Percentiles rank a stretch among this genome's conserved stretches.
Conservation (phyloP, 2,797 vertebrate species). For the Eulemur coronatus region DNA sequence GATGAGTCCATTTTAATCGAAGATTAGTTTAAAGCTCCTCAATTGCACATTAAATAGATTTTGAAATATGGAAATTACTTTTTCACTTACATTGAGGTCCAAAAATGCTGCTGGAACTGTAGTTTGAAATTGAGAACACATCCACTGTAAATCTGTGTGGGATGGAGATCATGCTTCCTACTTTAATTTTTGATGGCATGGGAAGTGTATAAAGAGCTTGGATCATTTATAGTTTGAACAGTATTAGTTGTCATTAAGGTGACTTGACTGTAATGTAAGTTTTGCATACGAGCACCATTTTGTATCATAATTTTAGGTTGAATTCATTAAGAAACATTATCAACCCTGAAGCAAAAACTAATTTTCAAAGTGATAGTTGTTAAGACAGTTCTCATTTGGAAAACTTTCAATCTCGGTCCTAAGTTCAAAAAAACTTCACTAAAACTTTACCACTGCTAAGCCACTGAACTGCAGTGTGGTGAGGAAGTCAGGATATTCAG, state of each 20-base stretch:
- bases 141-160: neutral
- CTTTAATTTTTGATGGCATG: neutral
- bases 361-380: neutral
- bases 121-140: neutral
- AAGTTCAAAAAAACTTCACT: neutral
- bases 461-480: neutral
- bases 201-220: neutral
- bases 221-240: neutral
- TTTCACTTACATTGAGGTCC: neutral
- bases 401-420: neutral
- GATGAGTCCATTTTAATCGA: neutral
- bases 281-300: neutral
- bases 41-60: neutral
- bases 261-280: neutral
- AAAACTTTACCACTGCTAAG: neutral
- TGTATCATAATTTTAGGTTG: neutral
- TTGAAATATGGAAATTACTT: neutral
- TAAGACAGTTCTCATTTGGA: neutral
- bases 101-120: neutral
- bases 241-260: neutral
- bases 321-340: neutral
- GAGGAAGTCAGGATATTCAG: neutral
- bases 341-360: constrained; percentile 8
- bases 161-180: neutral
- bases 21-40: neutral